Evolutionary conservation across 2,888 invertebrate species (phyloP).

Genomic region (Athrips mouffetella): DNA sequence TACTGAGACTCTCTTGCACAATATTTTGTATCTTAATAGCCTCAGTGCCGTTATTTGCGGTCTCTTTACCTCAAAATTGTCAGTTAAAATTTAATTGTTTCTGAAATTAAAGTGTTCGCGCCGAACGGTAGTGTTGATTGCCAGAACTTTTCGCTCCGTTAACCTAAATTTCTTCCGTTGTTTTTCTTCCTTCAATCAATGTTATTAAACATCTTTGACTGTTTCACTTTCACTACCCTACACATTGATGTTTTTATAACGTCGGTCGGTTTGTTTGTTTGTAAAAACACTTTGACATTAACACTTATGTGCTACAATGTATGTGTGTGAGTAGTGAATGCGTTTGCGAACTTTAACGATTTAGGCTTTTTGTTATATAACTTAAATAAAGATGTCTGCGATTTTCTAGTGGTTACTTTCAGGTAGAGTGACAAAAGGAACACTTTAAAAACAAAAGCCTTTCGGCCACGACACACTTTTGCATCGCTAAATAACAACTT

Average conservation of each 20-base stretch:
- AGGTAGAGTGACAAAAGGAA: no score
- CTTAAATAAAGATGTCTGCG: no score
- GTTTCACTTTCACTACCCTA: constrained; percentile 1
- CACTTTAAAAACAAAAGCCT: no score
- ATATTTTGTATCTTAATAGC: background rate
- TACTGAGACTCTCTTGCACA: constrained; percentile 9
- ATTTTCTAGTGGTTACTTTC: no score
- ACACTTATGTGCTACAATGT: no score
- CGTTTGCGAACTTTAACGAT: no score
- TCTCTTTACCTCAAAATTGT: constrained; percentile 13
- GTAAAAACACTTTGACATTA: background rate
- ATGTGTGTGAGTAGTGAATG: no score
- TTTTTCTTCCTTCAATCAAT: constrained; percentile 1
- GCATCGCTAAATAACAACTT: background rate
- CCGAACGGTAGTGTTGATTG: constrained; percentile 1
- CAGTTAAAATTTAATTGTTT: constrained; percentile 1
- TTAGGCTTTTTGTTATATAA: no score
- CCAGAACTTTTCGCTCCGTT: background rate
- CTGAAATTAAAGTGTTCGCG: constrained; percentile 6
- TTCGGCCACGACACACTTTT: background rate
- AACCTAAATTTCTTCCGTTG: constrained; percentile 6
- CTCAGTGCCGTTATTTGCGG: constrained; percentile 7
- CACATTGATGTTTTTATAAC: background rate
- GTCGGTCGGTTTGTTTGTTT: background rate
- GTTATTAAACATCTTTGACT: background rate